Conservation (phyloP, 2,888 invertebrate genomes). For the Cheilosia variabilis region DNA sequence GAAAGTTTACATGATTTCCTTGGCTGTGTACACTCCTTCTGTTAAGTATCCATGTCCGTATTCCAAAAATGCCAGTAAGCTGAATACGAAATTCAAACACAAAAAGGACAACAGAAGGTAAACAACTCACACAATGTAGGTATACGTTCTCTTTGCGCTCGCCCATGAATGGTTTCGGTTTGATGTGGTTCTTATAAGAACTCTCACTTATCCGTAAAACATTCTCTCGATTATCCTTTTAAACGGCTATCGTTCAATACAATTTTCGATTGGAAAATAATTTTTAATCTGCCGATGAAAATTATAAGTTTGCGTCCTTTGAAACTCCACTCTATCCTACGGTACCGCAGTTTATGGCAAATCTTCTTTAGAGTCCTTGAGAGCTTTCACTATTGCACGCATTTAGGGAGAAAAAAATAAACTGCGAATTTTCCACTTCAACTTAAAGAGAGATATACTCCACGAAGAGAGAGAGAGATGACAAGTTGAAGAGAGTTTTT, state of each 20-base stretch:
- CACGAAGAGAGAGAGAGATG: conserved; percentile 39
- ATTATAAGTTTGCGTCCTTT: conserved; percentile 34
- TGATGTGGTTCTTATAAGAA: neutral
- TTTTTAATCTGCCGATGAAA: conserved; percentile 31
- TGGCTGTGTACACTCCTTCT: conserved; percentile 7
- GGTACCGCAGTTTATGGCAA: conserved; percentile 26
- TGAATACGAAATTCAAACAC: conserved; percentile 52
- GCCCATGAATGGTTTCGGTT: neutral
- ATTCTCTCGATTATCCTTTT: conserved; percentile 20
- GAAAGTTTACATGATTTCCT: conserved; percentile 38
- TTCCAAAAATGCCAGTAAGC: conserved; percentile 35
- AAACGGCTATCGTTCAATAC: conserved; percentile 21
- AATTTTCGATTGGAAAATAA: conserved; percentile 39
- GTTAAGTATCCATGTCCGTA: conserved; percentile 29
- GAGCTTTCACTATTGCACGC: conserved; percentile 44
- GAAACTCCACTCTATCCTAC: neutral
- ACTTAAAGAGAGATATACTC: conserved; percentile 43
- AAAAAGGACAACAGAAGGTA: conserved; percentile 68
- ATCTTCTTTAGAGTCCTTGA: conserved; percentile 53
- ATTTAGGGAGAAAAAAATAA: neutral
- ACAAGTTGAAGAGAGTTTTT: conserved; percentile 32
- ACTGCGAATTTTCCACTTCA: neutral
- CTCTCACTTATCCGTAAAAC: neutral
- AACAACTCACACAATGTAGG: conserved; percentile 56
- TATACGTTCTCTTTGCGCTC: conserved; percentile 14